These are phyloP conservation scores for Isotomurus palustris DNA, from an alignment of 2,888 invertebrate species.

Conservation along the genomic window DNA sequence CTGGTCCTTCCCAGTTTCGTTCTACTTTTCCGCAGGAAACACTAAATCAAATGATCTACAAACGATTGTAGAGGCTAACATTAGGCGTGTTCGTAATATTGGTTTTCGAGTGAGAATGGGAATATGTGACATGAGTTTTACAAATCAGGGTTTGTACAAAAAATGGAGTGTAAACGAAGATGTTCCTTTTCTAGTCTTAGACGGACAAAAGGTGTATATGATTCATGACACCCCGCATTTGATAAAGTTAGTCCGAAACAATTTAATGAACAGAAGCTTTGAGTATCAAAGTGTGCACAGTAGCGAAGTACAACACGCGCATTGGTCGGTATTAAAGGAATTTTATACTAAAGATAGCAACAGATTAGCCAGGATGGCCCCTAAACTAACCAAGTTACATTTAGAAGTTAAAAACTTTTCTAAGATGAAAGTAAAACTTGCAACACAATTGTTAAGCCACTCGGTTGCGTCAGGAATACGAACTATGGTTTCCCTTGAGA, in stretches of 20 bases:
- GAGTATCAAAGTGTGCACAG: background rate
- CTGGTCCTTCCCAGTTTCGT: slow-evolving; percentile 16
- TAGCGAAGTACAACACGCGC: background rate
- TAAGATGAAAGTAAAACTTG: slow-evolving; percentile 14
- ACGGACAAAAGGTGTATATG: slow-evolving; percentile 2
- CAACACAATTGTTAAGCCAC: slow-evolving; percentile 9
- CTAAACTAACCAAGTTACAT: slow-evolving; percentile 4
- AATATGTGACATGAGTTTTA: slow-evolving; percentile 9
- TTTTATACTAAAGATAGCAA: slow-evolving; percentile 8
- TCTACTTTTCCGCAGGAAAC: slow-evolving; percentile 1
- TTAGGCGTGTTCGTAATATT: background rate
- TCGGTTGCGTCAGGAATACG: slow-evolving; percentile 10
- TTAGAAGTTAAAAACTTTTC: slow-evolving; percentile 3
- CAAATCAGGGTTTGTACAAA: slow-evolving; percentile 6
- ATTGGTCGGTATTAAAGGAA: background rate
- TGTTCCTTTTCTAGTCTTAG: background rate
- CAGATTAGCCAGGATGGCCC: background rate
- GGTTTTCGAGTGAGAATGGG: slow-evolving; percentile 1
- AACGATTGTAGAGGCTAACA: background rate
- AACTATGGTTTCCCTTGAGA: background rate
- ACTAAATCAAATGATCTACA: background rate
- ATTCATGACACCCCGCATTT: slow-evolving; percentile 15
- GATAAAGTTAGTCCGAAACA: slow-evolving; percentile 10
- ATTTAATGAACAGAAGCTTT: slow-evolving; percentile 14
- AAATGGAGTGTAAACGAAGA: background rate